Evolutionary conservation across 92 coral and sea anemone genomes (phyloP).

Genomic region (Nematostella vectensis): DNA sequence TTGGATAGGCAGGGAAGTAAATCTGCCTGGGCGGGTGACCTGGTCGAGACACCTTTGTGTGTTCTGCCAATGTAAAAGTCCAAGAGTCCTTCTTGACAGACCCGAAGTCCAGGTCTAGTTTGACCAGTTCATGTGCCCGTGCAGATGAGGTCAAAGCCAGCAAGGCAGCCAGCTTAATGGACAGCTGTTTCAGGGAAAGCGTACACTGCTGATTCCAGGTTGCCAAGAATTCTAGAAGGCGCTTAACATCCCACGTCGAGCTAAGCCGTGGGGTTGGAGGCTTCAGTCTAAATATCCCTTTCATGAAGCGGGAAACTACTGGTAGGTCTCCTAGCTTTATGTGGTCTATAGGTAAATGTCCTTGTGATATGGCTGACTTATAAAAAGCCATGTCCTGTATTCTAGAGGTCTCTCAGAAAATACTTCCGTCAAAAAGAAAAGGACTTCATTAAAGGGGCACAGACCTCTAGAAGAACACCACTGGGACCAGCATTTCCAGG

Average conservation of each 20-base stretch:
- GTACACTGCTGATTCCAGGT: conserved; percentile 14
- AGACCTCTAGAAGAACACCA: neutral
- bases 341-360: conserved; percentile 26
- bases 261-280: conserved; percentile 26
- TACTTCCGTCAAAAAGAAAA: neutral
- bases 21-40: neutral
- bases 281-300: conserved; percentile 18
- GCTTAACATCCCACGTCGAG: conserved; percentile 24
- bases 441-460: neutral
- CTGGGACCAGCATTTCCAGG: conserved; percentile 2
- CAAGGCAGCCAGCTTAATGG: conserved; percentile 12
- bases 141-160: conserved; percentile 40
- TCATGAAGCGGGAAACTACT: conserved; percentile 40
- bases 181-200: conserved; percentile 20
- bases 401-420: conserved; percentile 1
- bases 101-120: neutral
- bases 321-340: conserved; percentile 32
- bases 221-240: conserved; percentile 8
- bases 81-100: neutral
- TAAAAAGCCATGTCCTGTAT: conserved; percentile 33
- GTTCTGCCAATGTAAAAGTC: neutral
- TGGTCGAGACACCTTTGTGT: neutral
- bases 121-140: neutral
- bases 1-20: neutral
- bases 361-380: conserved; percentile 32